Conservation (phyloP, 2,113 vertebrate species). For the Scartelaos histophorus region DNA sequence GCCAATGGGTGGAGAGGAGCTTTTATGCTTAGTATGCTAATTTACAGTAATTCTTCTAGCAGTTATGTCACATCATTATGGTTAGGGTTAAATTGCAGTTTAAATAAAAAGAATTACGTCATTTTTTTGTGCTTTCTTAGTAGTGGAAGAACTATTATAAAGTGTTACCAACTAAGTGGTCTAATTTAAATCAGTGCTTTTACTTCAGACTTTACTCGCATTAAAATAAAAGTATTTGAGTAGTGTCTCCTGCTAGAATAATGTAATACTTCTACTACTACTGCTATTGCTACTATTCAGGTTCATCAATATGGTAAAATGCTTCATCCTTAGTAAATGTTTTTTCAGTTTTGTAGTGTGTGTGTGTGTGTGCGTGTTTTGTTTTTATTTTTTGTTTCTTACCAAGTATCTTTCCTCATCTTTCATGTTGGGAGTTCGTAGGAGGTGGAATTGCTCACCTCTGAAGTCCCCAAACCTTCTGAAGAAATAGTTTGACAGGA, state of each 20-base stretch:
- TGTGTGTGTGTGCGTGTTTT: too few species aligned
- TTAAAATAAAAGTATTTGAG: too few species aligned
- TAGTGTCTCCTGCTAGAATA: too few species aligned
- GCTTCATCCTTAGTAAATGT: too few species aligned
- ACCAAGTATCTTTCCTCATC: constrained; percentile 97
- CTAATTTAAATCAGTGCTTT: not conserved
- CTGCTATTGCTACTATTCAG: too few species aligned
- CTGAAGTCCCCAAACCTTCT: constrained; percentile 98
- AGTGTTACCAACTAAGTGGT: not conserved
- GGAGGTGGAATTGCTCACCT: constrained; percentile 97
- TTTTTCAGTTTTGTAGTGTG: too few species aligned
- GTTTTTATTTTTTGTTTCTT: constrained; percentile 50
- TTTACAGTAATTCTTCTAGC: not conserved
- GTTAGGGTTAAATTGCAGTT: not conserved
- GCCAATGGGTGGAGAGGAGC: constrained; percentile 7
- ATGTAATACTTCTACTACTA: too few species aligned
- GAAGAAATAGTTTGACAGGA: constrained; percentile 98
- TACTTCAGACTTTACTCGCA: too few species aligned
- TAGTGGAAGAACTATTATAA: not conserved
- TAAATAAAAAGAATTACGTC: not conserved
- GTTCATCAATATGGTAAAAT: too few species aligned
- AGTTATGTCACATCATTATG: constrained; percentile 4
- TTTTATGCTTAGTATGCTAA: not conserved
- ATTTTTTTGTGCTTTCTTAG: not conserved
- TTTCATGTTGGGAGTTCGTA: constrained; percentile 96